Evolutionary conservation across 2,888 invertebrate species (phyloP).

Genomic region (Melinaea marsaeus): DNA sequence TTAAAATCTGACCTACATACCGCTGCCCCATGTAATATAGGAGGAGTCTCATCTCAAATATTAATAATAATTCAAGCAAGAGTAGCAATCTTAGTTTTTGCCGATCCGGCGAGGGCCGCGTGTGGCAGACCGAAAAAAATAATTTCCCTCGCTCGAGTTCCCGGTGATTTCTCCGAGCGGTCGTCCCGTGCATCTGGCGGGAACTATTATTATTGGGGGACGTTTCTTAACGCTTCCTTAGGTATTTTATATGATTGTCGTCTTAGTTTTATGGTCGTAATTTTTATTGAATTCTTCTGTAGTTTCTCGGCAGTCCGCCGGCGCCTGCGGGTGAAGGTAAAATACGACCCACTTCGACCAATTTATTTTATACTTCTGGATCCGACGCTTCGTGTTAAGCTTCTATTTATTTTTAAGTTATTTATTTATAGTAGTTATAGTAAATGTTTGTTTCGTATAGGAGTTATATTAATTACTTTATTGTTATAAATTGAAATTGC

Average conservation of each 20-base stretch:
- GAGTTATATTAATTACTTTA: background rate
- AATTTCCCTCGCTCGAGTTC: conserved; percentile 74
- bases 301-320: conserved; percentile 48
- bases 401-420: conserved; percentile 48
- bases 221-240: conserved; percentile 74
- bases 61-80: conserved; percentile 51
- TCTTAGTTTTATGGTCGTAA: conserved; percentile 76
- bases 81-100: conserved; percentile 61
- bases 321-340: conserved; percentile 66
- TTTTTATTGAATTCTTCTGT: conserved; percentile 72
- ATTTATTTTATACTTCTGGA: conserved; percentile 70
- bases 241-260: conserved; percentile 74
- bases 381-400: conserved; percentile 48
- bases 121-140: conserved; percentile 78
- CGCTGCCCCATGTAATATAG: conserved; percentile 1
- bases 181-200: conserved; percentile 77
- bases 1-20: conserved; percentile 14
- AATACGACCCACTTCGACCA: conserved; percentile 68
- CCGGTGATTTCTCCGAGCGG: conserved; percentile 75
- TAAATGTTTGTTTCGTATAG: background rate
- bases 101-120: conserved; percentile 73
- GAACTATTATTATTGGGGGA: conserved; percentile 76
- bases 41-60: conserved; percentile 16
- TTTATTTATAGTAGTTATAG: background rate
- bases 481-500: conserved; percentile 3